Conservation (phyloP, 2,797 vertebrate species). For the Trachops cirrhosus region DNA sequence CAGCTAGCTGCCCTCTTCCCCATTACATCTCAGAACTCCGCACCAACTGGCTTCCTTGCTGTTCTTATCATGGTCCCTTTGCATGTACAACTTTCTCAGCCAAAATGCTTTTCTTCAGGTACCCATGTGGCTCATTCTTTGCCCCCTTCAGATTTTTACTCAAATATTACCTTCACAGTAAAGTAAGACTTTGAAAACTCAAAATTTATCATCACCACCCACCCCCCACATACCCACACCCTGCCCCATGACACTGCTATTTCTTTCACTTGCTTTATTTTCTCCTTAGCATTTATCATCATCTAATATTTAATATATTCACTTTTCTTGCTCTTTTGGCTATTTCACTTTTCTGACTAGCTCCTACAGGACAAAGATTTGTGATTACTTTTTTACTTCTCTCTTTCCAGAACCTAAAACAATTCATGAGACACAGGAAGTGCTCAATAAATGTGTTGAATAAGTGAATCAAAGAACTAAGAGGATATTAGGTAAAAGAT, state of each 20-base stretch:
- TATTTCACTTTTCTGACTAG: not conserved
- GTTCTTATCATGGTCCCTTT: not conserved
- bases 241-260: not conserved
- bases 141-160: not conserved
- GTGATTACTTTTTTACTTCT: not conserved
- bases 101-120: not conserved
- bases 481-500: not conserved
- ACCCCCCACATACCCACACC: not conserved
- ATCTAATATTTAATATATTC: not conserved
- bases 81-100: not conserved
- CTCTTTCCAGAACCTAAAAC: not conserved
- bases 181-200: not conserved
- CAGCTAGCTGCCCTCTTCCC: not conserved
- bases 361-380: not conserved
- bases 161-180: not conserved
- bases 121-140: not conserved
- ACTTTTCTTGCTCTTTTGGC: not conserved
- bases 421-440: not conserved
- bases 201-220: not conserved
- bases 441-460: not conserved
- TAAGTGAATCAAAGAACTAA: not conserved
- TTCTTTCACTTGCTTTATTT: not conserved
- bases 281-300: not conserved
- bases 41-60: not conserved
- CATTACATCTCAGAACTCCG: not conserved